These are phyloP conservation scores for Psilanteris sp. DNA, from an alignment of 1,140 invertebrate genomes.

Conservation along the genomic window DNA sequence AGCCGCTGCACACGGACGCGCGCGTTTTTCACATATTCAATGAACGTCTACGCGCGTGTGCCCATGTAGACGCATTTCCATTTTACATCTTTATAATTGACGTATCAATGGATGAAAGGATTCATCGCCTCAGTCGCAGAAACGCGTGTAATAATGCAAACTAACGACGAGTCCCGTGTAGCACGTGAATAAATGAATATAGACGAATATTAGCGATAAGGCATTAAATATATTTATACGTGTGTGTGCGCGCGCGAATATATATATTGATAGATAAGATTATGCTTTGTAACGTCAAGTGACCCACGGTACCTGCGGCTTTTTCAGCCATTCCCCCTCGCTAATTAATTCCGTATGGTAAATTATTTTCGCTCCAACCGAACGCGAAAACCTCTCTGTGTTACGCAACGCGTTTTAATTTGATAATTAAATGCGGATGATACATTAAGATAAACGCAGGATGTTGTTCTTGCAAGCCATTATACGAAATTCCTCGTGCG, in stretches of 20 bases:
- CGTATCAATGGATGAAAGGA: conserved; percentile 64
- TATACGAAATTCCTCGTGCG: conserved; percentile 9
- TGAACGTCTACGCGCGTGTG: conserved; percentile 46
- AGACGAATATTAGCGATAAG: conserved; percentile 51
- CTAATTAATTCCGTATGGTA: too few relatives aligned
- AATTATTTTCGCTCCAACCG: conserved; percentile 1
- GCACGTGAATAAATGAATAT: conserved; percentile 49
- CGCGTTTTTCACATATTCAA: conserved; percentile 47
- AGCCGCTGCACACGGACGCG: conserved; percentile 12
- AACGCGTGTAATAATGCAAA: conserved; percentile 53
- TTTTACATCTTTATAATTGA: conserved; percentile 65
- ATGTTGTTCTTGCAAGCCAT: conserved; percentile 14
- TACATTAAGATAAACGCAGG: conserved; percentile 7
- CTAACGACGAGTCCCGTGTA: conserved; percentile 39
- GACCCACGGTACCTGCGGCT: conserved; percentile 10
- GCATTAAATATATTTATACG: conserved; percentile 31
- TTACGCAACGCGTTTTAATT: conserved; percentile 8
- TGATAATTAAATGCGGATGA: conserved; percentile 17
- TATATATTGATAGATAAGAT: conserved; percentile 43
- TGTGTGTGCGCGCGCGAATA: too few relatives aligned
- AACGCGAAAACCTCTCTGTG: conserved; percentile 3
- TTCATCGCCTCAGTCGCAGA: conserved; percentile 51
- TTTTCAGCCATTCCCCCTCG: too few relatives aligned
- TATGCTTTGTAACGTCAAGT: conserved; percentile 22
- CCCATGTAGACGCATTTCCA: conserved; percentile 57